phyloP scores from a whole-genome alignment of 2,797 vertebrate species.

The Tympanoctomys barrerae region DNA sequence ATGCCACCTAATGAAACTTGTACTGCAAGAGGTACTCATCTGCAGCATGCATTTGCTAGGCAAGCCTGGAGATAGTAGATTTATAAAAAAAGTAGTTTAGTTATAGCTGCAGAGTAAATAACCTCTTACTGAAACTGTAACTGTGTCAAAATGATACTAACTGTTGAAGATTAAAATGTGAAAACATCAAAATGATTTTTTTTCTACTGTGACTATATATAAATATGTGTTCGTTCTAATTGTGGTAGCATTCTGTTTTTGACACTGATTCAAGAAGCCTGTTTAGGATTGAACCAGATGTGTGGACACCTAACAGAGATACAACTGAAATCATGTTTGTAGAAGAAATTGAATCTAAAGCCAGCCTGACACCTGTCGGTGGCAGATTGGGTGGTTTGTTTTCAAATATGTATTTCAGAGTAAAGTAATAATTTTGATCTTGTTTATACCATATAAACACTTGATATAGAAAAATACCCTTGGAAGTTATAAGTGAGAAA shows the following conservation, averaged over 20 bases:
- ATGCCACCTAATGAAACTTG: slow-evolving; percentile 99
- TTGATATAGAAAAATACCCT: neutral
- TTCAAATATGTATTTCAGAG: slow-evolving; percentile 66
- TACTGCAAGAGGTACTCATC: slow-evolving; percentile 95
- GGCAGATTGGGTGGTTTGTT: slow-evolving; percentile 26
- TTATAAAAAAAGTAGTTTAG: slow-evolving; percentile 71
- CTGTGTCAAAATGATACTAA: slow-evolving; percentile 91
- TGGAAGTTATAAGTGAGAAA: slow-evolving; percentile 62
- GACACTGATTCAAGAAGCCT: slow-evolving; percentile 57
- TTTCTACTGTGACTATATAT: slow-evolving; percentile 88
- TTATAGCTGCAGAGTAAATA: slow-evolving; percentile 81
- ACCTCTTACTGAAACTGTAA: slow-evolving; percentile 89
- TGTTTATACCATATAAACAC: slow-evolving; percentile 33
- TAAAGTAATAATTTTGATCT: slow-evolving; percentile 51
- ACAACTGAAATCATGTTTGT: slow-evolving; percentile 47
- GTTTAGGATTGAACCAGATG: slow-evolving; percentile 50
- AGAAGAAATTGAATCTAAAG: slow-evolving; percentile 63
- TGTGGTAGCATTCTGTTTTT: slow-evolving; percentile 63
- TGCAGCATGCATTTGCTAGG: slow-evolving; percentile 80
- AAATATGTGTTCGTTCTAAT: slow-evolving; percentile 80
- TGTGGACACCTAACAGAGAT: slow-evolving; percentile 52
- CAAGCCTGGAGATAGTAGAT: slow-evolving; percentile 72
- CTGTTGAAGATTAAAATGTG: slow-evolving; percentile 89
- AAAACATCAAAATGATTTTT: slow-evolving; percentile 89
- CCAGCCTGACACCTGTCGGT: neutral